phyloP scores from a whole-genome alignment of 2,888 invertebrate species.

The Apeira syringaria region DNA sequence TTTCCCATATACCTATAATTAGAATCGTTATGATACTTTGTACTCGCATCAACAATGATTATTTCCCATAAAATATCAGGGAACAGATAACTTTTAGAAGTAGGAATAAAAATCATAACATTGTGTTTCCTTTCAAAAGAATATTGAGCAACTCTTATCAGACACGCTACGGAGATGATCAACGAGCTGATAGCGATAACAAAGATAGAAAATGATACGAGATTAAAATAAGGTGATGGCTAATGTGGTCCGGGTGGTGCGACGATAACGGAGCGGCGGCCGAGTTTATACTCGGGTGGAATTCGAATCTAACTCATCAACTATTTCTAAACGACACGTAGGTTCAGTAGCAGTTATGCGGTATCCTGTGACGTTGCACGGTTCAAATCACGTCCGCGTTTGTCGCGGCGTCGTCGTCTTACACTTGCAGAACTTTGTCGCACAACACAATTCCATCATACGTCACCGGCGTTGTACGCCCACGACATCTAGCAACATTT shows the following conservation, averaged over 20 bases:
- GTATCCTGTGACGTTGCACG: conserved; percentile 61
- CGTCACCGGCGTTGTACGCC: conserved; percentile 20
- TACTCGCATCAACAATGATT: too few species aligned
- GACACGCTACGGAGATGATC: too few species aligned
- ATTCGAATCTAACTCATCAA: conserved; percentile 67
- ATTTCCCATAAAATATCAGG: too few species aligned
- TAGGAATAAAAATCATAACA: too few species aligned
- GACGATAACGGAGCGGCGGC: conserved; percentile 34
- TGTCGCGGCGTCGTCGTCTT: background rate
- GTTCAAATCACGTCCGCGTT: conserved; percentile 33
- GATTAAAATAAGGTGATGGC: conserved; percentile 26
- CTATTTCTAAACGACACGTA: conserved; percentile 72
- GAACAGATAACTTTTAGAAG: too few species aligned
- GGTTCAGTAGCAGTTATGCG: conserved; percentile 42
- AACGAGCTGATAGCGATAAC: conserved; percentile 21
- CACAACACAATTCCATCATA: conserved; percentile 13
- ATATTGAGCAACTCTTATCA: too few species aligned
- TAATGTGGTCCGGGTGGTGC: conserved; percentile 29
- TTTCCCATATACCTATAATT: too few species aligned
- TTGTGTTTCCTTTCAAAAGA: too few species aligned
- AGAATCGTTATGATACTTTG: too few species aligned
- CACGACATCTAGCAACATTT: conserved; percentile 29
- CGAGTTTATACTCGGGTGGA: conserved; percentile 61
- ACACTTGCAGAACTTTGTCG: conserved; percentile 25
- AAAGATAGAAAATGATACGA: conserved; percentile 24